A percentile compares a stretch with the other conserved stretches of the same genome.
These are phyloP conservation scores for Capitella teleta DNA, from an alignment of 1,140 invertebrate genomes.

Conservation along the genomic window DNA sequence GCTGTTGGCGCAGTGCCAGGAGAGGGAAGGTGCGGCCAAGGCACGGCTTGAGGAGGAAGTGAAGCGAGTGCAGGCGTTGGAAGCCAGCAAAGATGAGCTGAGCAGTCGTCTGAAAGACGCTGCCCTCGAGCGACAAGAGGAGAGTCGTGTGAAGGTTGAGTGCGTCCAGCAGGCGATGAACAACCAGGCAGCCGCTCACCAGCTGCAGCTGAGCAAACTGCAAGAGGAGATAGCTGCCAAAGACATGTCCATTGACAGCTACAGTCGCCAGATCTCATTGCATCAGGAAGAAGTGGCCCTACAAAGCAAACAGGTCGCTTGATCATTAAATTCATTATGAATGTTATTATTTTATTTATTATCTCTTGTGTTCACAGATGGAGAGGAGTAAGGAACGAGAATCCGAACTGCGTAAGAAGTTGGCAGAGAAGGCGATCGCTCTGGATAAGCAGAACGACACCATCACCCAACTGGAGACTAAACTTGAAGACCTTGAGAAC, in stretches of 20 bases:
- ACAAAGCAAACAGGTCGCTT: neutral
- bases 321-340: neutral
- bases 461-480: neutral
- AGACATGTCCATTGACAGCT: slow-evolving; percentile 3
- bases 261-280: neutral
- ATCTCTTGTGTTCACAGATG: neutral
- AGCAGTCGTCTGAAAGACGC: too few species aligned
- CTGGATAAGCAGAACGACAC: neutral
- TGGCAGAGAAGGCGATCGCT: neutral
- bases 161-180: too few species aligned
- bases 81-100: too few species aligned
- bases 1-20: too few species aligned
- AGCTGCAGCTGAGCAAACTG: too few species aligned
- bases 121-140: too few species aligned
- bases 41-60: too few species aligned
- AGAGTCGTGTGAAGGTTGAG: too few species aligned
- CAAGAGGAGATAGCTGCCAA: neutral
- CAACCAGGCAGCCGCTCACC: too few species aligned
- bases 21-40: too few species aligned
- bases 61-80: too few species aligned
- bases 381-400: neutral
- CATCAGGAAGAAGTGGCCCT: neutral
- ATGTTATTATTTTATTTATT: neutral
- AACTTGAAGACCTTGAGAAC: neutral
- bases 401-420: neutral